Evolutionary conservation across 2,888 invertebrate genomes (phyloP).

Genomic region (Darwinula stevensoni): DNA sequence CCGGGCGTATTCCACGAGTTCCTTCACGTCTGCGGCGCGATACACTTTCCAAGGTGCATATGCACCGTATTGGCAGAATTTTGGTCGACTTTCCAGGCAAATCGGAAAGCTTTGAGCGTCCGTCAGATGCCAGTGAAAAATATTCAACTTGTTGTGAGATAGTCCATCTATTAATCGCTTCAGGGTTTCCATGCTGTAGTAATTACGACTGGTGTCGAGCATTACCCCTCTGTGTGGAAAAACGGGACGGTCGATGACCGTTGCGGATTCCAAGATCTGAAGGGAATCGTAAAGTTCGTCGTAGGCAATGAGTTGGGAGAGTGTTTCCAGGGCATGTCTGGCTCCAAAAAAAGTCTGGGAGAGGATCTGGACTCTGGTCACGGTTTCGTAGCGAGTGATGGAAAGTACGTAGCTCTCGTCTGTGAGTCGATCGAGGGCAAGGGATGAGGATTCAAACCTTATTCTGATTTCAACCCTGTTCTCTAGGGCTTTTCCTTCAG

Average conservation of each 20-base stretch:
- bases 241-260: constrained; percentile 20
- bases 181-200: constrained; percentile 11
- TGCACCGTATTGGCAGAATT: constrained; percentile 41
- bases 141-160: constrained; percentile 22
- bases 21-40: constrained; percentile 31
- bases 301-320: constrained; percentile 29
- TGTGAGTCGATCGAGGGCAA: no score
- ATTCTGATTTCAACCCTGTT: no score
- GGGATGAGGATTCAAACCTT: no score
- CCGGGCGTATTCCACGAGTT: constrained; percentile 34
- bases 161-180: constrained; percentile 20
- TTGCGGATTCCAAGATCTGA: constrained; percentile 12
- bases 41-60: constrained; percentile 39
- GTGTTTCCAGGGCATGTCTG: constrained; percentile 41
- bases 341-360: constrained; percentile 34
- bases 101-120: constrained; percentile 24
- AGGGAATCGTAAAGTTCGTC: constrained; percentile 14
- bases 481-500: no score
- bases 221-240: constrained; percentile 23
- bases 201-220: constrained; percentile 21
- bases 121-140: constrained; percentile 20
- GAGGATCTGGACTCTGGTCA: constrained; percentile 9
- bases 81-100: constrained; percentile 24
- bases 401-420: neutral
- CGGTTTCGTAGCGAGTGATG: neutral